A percentile compares a stretch with the other conserved stretches of the same genome.
Evolutionary conservation across 2,888 invertebrate genomes (phyloP).

Genomic region (Cosmia pyralina): DNA sequence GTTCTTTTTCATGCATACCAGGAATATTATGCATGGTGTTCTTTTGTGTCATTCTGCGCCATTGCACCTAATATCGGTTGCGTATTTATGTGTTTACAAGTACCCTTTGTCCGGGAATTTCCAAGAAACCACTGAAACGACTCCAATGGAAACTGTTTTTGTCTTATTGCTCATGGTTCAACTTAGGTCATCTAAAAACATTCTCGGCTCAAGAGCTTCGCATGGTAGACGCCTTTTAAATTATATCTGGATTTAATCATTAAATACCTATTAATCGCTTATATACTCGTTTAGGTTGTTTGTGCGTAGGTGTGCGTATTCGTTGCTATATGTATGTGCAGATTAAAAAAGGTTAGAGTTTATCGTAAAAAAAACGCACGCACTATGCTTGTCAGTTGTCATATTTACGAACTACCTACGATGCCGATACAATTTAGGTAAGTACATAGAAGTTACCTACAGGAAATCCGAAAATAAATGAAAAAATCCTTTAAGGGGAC

Average conservation of each 20-base stretch:
- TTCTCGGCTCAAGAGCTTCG: conserved; percentile 18
- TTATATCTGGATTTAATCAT: conserved; percentile 8
- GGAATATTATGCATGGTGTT: conserved; percentile 12
- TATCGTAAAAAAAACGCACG: not conserved
- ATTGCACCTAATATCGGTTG: conserved; percentile 35
- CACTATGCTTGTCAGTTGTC: not conserved
- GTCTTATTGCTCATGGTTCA: conserved; percentile 43
- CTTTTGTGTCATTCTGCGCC: conserved; percentile 13
- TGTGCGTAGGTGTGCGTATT: not conserved
- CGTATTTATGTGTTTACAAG: conserved; percentile 30
- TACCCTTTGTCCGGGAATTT: conserved; percentile 44
- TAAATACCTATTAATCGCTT: not conserved
- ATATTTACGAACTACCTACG: not conserved
- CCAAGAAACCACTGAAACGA: conserved; percentile 46
- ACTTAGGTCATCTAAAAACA: conserved; percentile 48
- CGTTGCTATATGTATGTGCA: not conserved
- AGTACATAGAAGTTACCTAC: not conserved
- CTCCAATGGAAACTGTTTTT: conserved; percentile 47
- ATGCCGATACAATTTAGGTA: no score
- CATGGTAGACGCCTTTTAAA: conserved; percentile 17
- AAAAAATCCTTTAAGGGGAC: not conserved
- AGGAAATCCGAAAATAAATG: not conserved
- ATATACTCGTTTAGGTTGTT: not conserved
- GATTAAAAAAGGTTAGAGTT: not conserved
- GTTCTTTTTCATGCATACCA: conserved; percentile 20